A percentile compares a stretch with the other conserved stretches of the same genome.
These are phyloP conservation scores for Seladonia tumulorum DNA, from an alignment of 2,888 invertebrate genomes.

Conservation along the genomic window DNA sequence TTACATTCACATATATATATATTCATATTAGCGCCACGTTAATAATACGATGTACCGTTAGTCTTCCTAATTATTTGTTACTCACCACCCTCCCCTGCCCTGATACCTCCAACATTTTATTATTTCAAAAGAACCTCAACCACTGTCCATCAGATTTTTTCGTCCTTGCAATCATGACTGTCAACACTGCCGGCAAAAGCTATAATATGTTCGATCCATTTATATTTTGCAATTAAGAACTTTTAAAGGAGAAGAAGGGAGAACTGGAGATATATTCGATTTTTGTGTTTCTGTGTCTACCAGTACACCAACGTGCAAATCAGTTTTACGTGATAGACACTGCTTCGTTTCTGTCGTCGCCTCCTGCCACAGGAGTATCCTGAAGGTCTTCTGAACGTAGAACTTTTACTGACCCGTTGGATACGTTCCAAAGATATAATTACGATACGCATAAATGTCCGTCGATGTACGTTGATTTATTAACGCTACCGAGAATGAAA, in stretches of 20 bases:
- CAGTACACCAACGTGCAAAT: slow-evolving; percentile 32
- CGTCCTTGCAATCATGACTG: neutral
- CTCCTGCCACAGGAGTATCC: slow-evolving; percentile 36
- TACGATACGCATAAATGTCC: slow-evolving; percentile 20
- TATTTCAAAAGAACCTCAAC: slow-evolving; percentile 4
- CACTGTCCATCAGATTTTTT: neutral
- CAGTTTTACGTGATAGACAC: slow-evolving; percentile 29
- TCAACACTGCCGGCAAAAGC: neutral
- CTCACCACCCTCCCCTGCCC: slow-evolving; percentile 45
- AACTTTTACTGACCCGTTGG: slow-evolving; percentile 48
- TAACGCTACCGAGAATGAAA: neutral
- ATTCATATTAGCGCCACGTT: slow-evolving; percentile 52
- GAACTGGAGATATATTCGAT: slow-evolving; percentile 15
- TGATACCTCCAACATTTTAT: slow-evolving; percentile 22
- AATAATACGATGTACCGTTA: slow-evolving; percentile 50
- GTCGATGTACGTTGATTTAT: slow-evolving; percentile 17
- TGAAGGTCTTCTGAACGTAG: slow-evolving; percentile 45
- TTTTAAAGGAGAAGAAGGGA: neutral
- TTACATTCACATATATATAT: slow-evolving; percentile 11
- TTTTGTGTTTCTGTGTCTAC: slow-evolving; percentile 46
- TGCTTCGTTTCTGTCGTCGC: slow-evolving; percentile 50
- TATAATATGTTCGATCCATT: neutral
- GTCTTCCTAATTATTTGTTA: slow-evolving; percentile 60
- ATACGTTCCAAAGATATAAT: slow-evolving; percentile 49
- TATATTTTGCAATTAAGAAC: neutral